Base-by-base conservation (phyloP, 2,888 invertebrate genomes). In the Andrena fulva region DNA sequence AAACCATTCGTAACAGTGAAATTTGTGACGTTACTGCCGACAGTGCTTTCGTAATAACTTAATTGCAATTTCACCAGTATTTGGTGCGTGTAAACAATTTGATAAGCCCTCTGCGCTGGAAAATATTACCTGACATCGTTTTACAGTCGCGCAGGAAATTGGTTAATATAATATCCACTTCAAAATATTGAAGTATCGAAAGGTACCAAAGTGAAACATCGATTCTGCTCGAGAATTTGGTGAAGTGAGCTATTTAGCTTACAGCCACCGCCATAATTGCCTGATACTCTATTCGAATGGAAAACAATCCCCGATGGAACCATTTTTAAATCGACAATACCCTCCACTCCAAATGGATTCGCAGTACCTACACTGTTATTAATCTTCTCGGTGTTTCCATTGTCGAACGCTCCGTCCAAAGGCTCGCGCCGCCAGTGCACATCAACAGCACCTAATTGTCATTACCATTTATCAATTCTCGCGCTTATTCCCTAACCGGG, bases 381-480 rank as follows among this genome's bases (percentile, higher is more conserved):
- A 33, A 77, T 72, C 64, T 35, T 52, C n/a, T 3, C 29, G 12
- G 50, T 2, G 27, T 7, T 56, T n/a, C 33, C 20, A 16, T 8
- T 10, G 29, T 42, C 63, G n/a, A 31, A n/a, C 7, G 12, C 4
- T 35, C 35, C 10, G 16, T 12, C 10, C 10, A n/a, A 12, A 27
- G 6, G 16, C 16, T 71, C 50, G 54, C 5, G 24, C 5, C 12
- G 6, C 6, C 62, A n/a, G 24, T n/a, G 6, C 16, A n/a, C 35
- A n/a, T 20, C 24, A 69, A 54, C 52, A 24, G 4, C 10, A 10
- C 12, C 62, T 54, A 78, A 68, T 67, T 48, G 52, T 74, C 42
- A 12, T 68, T 54, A 52, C 62, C 74, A 52, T 78, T 78, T 68
- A 74, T 74, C 74, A 68, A 63, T 78, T 52, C 74, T 52, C 54